Evolutionary conservation across 2,113 vertebrate species (phyloP), one percentile per base, ranked within the genome.

Genomic region (Platanista minor): DNA sequence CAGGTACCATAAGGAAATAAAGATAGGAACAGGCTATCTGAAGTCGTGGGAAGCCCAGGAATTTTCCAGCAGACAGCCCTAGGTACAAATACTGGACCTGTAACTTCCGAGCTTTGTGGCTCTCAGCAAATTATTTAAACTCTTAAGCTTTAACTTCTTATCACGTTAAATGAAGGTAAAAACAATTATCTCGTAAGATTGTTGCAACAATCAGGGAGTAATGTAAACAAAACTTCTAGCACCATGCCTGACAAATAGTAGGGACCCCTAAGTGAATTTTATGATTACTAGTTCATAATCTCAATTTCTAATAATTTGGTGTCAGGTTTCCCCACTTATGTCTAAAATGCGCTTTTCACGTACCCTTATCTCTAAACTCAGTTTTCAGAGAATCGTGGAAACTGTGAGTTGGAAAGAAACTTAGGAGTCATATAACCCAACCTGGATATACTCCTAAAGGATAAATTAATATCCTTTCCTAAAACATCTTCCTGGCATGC

Each of bases 401-500:
- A 89, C 72, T 64, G 36, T 87, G 41, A 90, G 21, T 36, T 81
- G 52, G 57, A 89, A 97, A 91, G 83, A 94, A 97, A 74, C 27
- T 31, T 31, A 29, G 39, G 52, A 71, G 39, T 86, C 75, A 81
- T 23, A 66, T 71, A 95, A 82, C 13, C 64, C 52, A 93, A 87
- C 43, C 27, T 91, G 69, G 84, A 94, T 52, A 4, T 87, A 90
- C 95, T 75, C 36, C 92, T 97, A 95, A 97, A 86, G 85, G 92
- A 96, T 91, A 98, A 98, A 98, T 98, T 97, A 97, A 96, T 96
- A 91, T 82, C 81, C 90, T 98, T 88, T 95, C 97, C 87, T 91
- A 96, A 96, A 46, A 8, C 97, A 97, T 97, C 89, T 81, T 97
- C 85, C 93, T 93, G 74, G 91, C 82, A 66, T 82, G 64, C 5